Base-by-base conservation (phyloP, 2,797 vertebrate species). In the Cynopterus sphinx region DNA sequence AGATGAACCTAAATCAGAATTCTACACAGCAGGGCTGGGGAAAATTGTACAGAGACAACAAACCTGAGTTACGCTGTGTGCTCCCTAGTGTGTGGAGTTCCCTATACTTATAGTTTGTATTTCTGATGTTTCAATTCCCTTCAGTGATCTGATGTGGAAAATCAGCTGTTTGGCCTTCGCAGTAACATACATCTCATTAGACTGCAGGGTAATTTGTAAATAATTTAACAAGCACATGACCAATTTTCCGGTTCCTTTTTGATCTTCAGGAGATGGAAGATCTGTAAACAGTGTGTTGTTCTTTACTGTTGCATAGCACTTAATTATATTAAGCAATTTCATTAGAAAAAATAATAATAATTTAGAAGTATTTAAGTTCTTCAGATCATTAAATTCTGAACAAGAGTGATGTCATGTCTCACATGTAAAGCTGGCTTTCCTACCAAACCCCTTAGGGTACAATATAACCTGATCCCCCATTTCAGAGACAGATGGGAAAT, bases 311-410 rank as follows among this genome's bases (percentile, higher is more conserved):
- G 28, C 71, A 94, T 13, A 90, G 51, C 78, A 63, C 41, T 96
- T 96, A 97, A 97, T 96, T 77, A 97, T 39, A 68, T 96, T 96
- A 97, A 97, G 74, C 12, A 92, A 77, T 83, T 55, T 31, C 95
- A 97, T 96, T 96, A 97, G 97, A 97, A 75, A 81, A 94, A 97
- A 94, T 46, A 39, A 88, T 96, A 24, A 97, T 96, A 26, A 97
- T 84, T 97, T 77, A 59, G 87, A 95, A 97, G 57, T 68, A 94
- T 94, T 95, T 95, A 75, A 65, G 63, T 92, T 96, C 51, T 92
- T 96, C 55, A 33, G 24, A 39, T 94, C 88, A 71, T 9, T 96
- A 84, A 92, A 95, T 96, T 96, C 95, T 65, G 55, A 95, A 78
- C n/a, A 86, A 85, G 31, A 96, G 31, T 92, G 13, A 24, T 36